These are phyloP conservation scores for Cryptophagus acutangulus DNA, from an alignment of 2,888 invertebrate genomes.

Conservation along the genomic window DNA sequence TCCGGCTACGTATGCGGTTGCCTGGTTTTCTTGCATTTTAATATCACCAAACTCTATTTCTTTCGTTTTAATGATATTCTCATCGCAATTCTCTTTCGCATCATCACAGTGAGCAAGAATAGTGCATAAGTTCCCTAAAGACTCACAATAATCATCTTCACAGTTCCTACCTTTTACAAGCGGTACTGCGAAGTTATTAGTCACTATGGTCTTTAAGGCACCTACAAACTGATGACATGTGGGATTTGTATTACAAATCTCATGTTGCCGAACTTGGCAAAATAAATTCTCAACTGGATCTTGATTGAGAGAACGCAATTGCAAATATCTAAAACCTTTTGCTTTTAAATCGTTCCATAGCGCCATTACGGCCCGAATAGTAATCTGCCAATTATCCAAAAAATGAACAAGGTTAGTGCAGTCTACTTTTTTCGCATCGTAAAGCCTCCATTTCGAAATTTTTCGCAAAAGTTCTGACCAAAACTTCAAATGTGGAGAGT, in stretches of 20 bases:
- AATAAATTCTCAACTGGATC: slow-evolving; percentile 14
- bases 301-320: slow-evolving; percentile 13
- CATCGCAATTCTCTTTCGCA: no score
- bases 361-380: no score
- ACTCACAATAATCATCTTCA: slow-evolving; percentile 5
- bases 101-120: no score
- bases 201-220: slow-evolving; percentile 5
- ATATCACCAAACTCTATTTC: no score
- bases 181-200: slow-evolving; percentile 9
- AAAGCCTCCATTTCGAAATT: slow-evolving; percentile 7
- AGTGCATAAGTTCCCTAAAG: slow-evolving; percentile 10
- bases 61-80: no score
- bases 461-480: slow-evolving; percentile 9
- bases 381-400: slow-evolving; percentile 9
- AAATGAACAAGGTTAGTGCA: slow-evolving; percentile 7
- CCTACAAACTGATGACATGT: slow-evolving; percentile 7
- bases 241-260: slow-evolving; percentile 10
- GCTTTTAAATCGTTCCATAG: not conserved
- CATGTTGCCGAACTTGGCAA: slow-evolving; percentile 9
- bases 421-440: not conserved
- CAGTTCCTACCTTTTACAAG: slow-evolving; percentile 8
- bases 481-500: slow-evolving; percentile 13
- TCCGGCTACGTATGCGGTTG: no score
- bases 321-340: slow-evolving; percentile 9
- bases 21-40: no score